phyloP scores from a whole-genome alignment of 53 echinoderm and acorn worm species.

The Luidia sarsii region DNA sequence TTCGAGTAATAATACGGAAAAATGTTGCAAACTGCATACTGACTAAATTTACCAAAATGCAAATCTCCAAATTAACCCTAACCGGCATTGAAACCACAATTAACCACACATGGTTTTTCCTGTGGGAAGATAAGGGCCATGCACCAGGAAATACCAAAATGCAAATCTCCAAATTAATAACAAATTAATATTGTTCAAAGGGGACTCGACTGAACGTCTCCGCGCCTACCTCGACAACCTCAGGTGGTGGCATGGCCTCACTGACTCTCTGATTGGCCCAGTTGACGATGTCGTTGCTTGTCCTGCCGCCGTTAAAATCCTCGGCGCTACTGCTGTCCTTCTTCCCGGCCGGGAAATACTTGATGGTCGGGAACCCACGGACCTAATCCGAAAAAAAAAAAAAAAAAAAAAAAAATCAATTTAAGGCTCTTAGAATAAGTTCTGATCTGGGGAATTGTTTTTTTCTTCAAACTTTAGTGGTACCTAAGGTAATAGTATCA shows the following conservation, averaged over 20 bases:
- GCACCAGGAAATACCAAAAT: too few relatives aligned
- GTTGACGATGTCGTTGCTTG: slow-evolving; percentile 72
- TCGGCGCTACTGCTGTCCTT: slow-evolving; percentile 51
- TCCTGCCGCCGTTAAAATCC: slow-evolving; percentile 82
- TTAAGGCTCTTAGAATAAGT: too few relatives aligned
- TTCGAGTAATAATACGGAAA: neutral
- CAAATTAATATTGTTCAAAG: neutral
- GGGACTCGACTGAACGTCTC: too few relatives aligned
- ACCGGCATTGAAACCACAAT: too few relatives aligned
- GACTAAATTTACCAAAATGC: too few relatives aligned
- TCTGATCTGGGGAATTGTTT: too few relatives aligned
- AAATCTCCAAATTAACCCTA: too few relatives aligned
- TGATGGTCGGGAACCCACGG: slow-evolving; percentile 88
- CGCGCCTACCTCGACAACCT: slow-evolving; percentile 75
- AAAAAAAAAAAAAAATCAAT: neutral
- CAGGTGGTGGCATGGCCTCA: slow-evolving; percentile 74
- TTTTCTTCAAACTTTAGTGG: too few relatives aligned
- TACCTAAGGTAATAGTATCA: too few relatives aligned
- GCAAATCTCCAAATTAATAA: neutral
- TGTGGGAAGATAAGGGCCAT: too few relatives aligned
- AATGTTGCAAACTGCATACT: too few relatives aligned
- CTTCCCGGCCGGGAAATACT: slow-evolving; percentile 83
- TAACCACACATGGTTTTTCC: too few relatives aligned
- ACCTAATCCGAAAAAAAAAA: slow-evolving; percentile 53
- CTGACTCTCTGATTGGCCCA: slow-evolving; percentile 68